A percentile compares a stretch with the other conserved stretches of the same genome.
phyloP scores from a whole-genome alignment of 2,797 vertebrate species.

The Acanthornis magna region DNA sequence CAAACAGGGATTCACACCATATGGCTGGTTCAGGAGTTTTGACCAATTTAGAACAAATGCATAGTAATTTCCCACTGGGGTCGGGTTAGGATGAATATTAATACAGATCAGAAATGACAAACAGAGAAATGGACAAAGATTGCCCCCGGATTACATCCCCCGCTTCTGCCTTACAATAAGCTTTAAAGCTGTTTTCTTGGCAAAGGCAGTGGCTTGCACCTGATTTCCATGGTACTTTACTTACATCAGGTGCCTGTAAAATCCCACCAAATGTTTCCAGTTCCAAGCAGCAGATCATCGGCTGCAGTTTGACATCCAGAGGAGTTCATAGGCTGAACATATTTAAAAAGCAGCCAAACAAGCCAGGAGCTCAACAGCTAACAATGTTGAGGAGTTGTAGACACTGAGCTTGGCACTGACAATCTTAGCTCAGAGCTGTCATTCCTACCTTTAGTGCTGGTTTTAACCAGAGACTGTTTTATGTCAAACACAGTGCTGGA shows the following conservation, averaged over 20 bases:
- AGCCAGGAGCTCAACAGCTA: background rate
- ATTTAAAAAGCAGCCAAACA: constrained; percentile 6
- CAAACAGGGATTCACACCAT: constrained; percentile 57
- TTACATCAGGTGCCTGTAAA: background rate
- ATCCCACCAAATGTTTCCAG: constrained; percentile 7
- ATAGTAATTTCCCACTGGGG: constrained; percentile 51
- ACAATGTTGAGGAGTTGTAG: background rate
- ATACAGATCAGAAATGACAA: background rate
- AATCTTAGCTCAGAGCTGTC: background rate
- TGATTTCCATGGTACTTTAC: constrained; percentile 28
- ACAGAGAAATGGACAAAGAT: constrained; percentile 3
- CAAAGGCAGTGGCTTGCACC: background rate
- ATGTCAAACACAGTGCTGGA: background rate
- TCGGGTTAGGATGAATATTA: background rate
- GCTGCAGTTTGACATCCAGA: background rate
- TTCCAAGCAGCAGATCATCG: background rate
- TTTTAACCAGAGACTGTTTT: background rate
- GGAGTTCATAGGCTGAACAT: background rate
- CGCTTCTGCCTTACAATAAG: background rate
- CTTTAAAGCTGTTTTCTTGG: constrained; percentile 47
- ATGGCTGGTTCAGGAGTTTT: constrained; percentile 59
- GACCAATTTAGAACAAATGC: constrained; percentile 60
- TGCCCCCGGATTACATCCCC: background rate
- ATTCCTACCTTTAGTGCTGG: background rate
- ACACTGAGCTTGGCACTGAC: background rate